These are phyloP conservation scores for Heliconius ismenius DNA, from an alignment of 2,888 invertebrate genomes.

Conservation along the genomic window DNA sequence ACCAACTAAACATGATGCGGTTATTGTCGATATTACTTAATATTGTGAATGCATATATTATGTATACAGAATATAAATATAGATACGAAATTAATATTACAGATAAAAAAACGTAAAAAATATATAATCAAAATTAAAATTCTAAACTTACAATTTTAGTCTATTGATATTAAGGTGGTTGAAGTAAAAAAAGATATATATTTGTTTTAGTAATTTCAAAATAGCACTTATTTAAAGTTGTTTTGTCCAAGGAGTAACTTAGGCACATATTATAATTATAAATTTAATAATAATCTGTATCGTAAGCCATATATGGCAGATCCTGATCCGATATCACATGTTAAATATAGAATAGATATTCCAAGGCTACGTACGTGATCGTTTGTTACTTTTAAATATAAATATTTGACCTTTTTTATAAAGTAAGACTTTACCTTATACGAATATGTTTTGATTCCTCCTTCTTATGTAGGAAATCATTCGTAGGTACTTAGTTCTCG, in stretches of 20 bases:
- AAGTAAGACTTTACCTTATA: conserved; percentile 1
- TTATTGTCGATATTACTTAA: conserved; percentile 1
- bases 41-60: neutral
- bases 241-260: neutral
- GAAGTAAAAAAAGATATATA: no score
- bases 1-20: conserved; percentile 3
- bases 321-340: conserved; percentile 5
- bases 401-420: conserved; percentile 13
- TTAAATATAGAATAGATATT: conserved; percentile 18
- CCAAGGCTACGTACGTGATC: neutral
- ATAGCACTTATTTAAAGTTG: neutral
- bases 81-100: no score
- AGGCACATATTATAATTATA: neutral
- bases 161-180: no score
- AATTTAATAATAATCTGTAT: neutral
- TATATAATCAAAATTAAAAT: no score
- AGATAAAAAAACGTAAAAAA: no score
- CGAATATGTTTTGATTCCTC: conserved; percentile 1
- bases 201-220: no score
- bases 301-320: neutral
- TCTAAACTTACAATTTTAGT: no score
- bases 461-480: neutral
- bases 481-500: neutral
- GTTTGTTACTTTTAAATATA: conserved; percentile 16
- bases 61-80: no score